Evolutionary conservation across 2,113 vertebrate genomes (phyloP).

Genomic region (Vanacampus margaritifer): DNA sequence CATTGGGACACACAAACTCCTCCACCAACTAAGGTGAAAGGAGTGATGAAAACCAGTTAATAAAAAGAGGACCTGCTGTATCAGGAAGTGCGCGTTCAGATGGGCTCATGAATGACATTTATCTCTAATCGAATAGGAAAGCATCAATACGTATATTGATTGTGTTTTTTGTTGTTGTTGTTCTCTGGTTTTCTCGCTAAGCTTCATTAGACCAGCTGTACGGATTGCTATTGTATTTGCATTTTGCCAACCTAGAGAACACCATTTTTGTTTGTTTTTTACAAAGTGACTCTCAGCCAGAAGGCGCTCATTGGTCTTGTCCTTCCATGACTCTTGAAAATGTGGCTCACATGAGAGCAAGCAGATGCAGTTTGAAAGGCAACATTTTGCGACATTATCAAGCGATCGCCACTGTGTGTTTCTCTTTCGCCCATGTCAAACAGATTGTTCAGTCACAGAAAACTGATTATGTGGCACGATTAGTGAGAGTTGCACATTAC

Average conservation of each 20-base stretch:
- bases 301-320: neutral
- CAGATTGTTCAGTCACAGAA: constrained; percentile 5
- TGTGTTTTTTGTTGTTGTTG: too few species aligned
- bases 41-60: too few species aligned
- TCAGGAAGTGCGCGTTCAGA: too few species aligned
- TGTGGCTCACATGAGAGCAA: neutral
- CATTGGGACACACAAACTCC: too few species aligned
- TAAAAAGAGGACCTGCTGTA: too few species aligned
- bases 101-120: too few species aligned
- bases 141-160: too few species aligned
- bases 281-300: neutral
- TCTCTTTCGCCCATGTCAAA: neutral
- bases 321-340: neutral
- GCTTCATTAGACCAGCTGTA: neutral
- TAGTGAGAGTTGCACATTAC: neutral
- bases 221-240: neutral
- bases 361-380: neutral
- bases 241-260: neutral
- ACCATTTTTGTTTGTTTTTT: neutral
- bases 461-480: constrained; percentile 1
- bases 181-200: too few species aligned
- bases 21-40: too few species aligned
- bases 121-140: too few species aligned
- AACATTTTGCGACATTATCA: neutral
- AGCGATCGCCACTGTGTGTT: neutral